These are phyloP conservation scores for Mylabris phalerata DNA, from an alignment of 1,140 invertebrate species.

Conservation along the genomic window DNA sequence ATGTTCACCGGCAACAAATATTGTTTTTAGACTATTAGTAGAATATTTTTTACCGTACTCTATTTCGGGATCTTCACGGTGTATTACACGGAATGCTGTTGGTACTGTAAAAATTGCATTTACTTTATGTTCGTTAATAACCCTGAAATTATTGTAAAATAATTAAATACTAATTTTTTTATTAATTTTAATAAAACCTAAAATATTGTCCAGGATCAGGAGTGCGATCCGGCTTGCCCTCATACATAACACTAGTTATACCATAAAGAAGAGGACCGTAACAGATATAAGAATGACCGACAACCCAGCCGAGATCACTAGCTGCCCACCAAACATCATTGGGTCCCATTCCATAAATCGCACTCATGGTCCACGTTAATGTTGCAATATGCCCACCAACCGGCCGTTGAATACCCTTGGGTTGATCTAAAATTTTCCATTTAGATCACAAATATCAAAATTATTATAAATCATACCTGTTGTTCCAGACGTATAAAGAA, in stretches of 20 bases:
- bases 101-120: slow-evolving; percentile 83
- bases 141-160: slow-evolving; percentile 45
- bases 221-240: slow-evolving; percentile 90
- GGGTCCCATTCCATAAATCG: slow-evolving; percentile 72
- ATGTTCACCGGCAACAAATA: slow-evolving; percentile 90
- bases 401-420: slow-evolving; percentile 79
- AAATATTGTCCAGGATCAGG: slow-evolving; percentile 88
- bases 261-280: slow-evolving; percentile 81
- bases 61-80: slow-evolving; percentile 64
- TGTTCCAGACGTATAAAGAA: slow-evolving; percentile 90
- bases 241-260: slow-evolving; percentile 82
- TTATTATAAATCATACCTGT: slow-evolving; percentile 51
- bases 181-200: slow-evolving; percentile 45
- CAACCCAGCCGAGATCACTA: slow-evolving; percentile 80
- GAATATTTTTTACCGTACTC: slow-evolving; percentile 61
- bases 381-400: slow-evolving; percentile 81
- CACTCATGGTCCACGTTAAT: slow-evolving; percentile 76
- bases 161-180: neutral
- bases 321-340: slow-evolving; percentile 89
- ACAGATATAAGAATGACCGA: slow-evolving; percentile 90
- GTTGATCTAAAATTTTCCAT: slow-evolving; percentile 51
- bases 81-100: slow-evolving; percentile 79
- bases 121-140: slow-evolving; percentile 81
- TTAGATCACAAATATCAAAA: neutral
- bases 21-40: slow-evolving; percentile 62